phyloP scores from a whole-genome alignment of 2,113 vertebrate species.

The Odontesthes bonariensis region DNA sequence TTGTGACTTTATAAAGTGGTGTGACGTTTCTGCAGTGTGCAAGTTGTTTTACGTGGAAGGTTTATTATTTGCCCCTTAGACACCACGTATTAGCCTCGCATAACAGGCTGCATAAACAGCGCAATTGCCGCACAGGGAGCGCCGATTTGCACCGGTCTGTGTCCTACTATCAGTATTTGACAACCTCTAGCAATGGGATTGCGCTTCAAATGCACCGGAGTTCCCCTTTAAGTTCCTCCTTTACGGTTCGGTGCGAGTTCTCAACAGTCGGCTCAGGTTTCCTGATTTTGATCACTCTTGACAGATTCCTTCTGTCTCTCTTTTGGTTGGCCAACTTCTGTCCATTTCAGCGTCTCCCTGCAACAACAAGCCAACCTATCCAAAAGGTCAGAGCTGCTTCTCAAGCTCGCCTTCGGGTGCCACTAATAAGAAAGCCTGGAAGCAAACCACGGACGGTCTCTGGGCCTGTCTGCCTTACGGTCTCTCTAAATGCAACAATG shows the following conservation, averaged over 20 bases:
- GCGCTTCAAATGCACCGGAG: too few species aligned
- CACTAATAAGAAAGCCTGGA: conserved; percentile 52
- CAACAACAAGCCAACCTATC: conserved; percentile 44
- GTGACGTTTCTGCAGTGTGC: too few species aligned
- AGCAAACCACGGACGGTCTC: conserved; percentile 36
- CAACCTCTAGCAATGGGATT: too few species aligned
- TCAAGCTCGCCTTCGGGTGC: conserved; percentile 49
- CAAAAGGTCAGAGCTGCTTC: conserved; percentile 68
- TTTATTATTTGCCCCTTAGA: too few species aligned
- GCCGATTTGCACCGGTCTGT: too few species aligned
- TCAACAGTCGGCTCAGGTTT: conserved; percentile 54
- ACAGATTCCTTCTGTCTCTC: conserved; percentile 77
- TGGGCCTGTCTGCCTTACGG: conserved; percentile 20
- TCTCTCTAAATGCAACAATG: conserved; percentile 44
- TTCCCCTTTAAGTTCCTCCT: conserved; percentile 50
- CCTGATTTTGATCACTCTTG: conserved; percentile 76
- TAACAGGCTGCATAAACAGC: too few species aligned
- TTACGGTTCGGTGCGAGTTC: conserved; percentile 64
- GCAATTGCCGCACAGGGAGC: too few species aligned
- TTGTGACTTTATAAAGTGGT: too few species aligned
- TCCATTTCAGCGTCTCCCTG: conserved; percentile 45
- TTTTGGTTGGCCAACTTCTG: conserved; percentile 69
- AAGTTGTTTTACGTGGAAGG: too few species aligned
- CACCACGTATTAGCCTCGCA: too few species aligned
- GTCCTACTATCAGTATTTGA: too few species aligned